Base-by-base conservation (phyloP, 2,113 vertebrate genomes). In the Vidua chalybeata region DNA sequence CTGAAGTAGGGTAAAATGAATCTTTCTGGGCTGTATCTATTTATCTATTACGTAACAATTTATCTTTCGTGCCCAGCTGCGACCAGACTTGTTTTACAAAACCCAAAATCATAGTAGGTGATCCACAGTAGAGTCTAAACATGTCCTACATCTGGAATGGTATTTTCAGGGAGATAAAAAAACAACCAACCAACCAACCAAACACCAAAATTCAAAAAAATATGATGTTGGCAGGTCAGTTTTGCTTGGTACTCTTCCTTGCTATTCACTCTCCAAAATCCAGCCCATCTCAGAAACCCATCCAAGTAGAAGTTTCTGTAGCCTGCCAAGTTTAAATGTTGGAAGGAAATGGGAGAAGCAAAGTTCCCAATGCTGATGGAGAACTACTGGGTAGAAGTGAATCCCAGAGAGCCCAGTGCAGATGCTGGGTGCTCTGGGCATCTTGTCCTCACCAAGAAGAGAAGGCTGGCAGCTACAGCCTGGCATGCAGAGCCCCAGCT, bases 61-160 rank as follows among this genome's bases (percentile, higher is more conserved):
- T 87, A 35, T 96, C 72, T 90, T 86, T 61, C n/a, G 6, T 78
- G 49, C 61, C 68, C 67, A 46, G 24, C n/a, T 28, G 5, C 2
- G 9, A 63, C 59, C 86, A 37, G 52, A 88, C 39, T 77, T 83
- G 45, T 89, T 96, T 90, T 84, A 75, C 75, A 80, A 84, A 94
- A 78, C 10, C 27, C 41, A 30, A 33, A 90, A 68, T 52, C 1
- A 4, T 4, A 4, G 18, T 45, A 33, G 59, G 48, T 85, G 94
- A 80, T 91, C 46, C 82, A 61, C 51, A 63, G 45, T 35, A 59
- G 45, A 77, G 51, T 84, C 43, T 43, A 87, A 62, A 68, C n/a
- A n/a, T 46, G 28, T 54, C 84, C 54, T 83, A 37, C 59, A 71
- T 37, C 39, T 84, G 56, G 68, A 88, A 81, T 66, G 23, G 11